Percentiles rank a stretch among this genome's conserved stretches.
These are phyloP conservation scores for Aleiodes alternator DNA, from an alignment of 2,888 invertebrate species.

Conservation along the genomic window DNA sequence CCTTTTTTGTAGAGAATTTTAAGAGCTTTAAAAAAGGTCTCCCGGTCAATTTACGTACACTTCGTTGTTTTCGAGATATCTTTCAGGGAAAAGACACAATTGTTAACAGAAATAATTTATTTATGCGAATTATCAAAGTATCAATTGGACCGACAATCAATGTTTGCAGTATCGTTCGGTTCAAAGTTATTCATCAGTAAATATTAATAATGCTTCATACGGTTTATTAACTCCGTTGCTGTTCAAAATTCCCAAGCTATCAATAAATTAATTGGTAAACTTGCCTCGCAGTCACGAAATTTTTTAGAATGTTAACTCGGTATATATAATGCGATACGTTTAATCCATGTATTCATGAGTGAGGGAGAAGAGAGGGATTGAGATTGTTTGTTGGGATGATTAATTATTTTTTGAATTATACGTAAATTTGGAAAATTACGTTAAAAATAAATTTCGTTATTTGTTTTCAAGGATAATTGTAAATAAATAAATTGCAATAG, in stretches of 20 bases:
- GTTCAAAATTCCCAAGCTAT: slow-evolving; percentile 15
- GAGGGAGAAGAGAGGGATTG: not conserved
- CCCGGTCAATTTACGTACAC: too few species aligned
- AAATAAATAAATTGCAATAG: too few species aligned
- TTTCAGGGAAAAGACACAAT: too few species aligned
- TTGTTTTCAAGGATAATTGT: too few species aligned
- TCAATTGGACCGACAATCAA: not conserved
- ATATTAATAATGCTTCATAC: slow-evolving; percentile 14
- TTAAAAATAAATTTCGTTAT: too few species aligned
- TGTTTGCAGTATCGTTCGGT: not conserved
- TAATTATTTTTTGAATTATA: too few species aligned
- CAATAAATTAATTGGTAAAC: slow-evolving; percentile 19
- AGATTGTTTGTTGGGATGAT: not conserved
- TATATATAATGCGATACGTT: slow-evolving; percentile 7
- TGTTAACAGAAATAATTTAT: not conserved
- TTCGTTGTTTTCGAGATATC: too few species aligned
- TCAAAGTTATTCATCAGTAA: not conserved
- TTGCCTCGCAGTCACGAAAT: slow-evolving; percentile 4
- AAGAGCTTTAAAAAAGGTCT: too few species aligned
- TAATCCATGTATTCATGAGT: slow-evolving; percentile 10
- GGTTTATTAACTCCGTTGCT: slow-evolving; percentile 2
- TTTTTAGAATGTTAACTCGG: not conserved
- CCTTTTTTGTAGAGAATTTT: too few species aligned
- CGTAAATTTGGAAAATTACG: too few species aligned
- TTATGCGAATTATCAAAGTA: not conserved